phyloP scores from a whole-genome alignment of 2,797 vertebrate genomes.

The Coluber constrictor region DNA sequence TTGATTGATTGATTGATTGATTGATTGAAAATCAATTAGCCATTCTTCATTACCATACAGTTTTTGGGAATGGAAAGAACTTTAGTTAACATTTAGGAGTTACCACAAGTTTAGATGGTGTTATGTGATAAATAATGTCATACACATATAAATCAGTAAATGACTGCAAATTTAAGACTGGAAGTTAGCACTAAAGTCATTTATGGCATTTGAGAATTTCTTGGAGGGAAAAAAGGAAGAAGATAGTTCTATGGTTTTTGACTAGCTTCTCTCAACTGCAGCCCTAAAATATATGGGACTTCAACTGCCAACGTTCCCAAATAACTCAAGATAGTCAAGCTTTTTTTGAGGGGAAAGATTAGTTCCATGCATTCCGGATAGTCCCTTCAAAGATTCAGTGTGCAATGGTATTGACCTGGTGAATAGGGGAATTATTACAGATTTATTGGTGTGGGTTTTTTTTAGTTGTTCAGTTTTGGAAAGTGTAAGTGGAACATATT shows the following conservation, averaged over 20 bases:
- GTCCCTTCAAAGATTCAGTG: background rate
- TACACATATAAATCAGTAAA: background rate
- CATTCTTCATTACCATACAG: background rate
- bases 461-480: background rate
- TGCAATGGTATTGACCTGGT: background rate
- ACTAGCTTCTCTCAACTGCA: background rate
- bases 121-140: background rate
- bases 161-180: background rate
- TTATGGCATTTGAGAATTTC: background rate
- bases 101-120: background rate
- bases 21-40: background rate
- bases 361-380: background rate
- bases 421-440: background rate
- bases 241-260: background rate
- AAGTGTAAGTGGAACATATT: background rate
- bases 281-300: background rate
- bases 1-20: no score
- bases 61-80: background rate
- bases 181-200: background rate
- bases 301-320: background rate
- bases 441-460: background rate
- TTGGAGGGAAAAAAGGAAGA: background rate
- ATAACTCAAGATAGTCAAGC: background rate
- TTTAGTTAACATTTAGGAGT: background rate
- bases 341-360: background rate